Evolutionary conservation across 1,140 invertebrate genomes (phyloP).

Genomic region (Potamilus streckersoni): DNA sequence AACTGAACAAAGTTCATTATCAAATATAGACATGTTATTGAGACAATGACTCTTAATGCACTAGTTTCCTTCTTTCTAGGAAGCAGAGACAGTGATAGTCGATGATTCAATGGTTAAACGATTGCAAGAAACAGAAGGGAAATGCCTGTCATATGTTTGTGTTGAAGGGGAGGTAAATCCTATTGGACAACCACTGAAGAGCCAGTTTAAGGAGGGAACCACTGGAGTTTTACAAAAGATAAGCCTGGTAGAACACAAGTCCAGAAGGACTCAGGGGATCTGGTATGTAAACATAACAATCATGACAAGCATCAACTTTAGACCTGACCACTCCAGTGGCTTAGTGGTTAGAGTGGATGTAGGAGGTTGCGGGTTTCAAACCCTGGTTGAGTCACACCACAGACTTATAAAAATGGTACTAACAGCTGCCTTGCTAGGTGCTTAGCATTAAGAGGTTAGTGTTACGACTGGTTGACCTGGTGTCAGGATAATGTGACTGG

Average conservation of each 20-base stretch:
- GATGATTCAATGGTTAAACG: conserved; percentile 36
- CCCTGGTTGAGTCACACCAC: too few relatives aligned
- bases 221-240: conserved; percentile 53
- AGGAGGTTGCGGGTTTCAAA: too few relatives aligned
- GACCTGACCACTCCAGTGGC: too few relatives aligned
- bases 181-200: conserved; percentile 34
- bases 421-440: too few relatives aligned
- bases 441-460: too few relatives aligned
- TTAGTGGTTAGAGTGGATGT: too few relatives aligned
- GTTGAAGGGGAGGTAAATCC: conserved; percentile 49
- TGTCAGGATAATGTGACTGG: too few relatives aligned
- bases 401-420: too few relatives aligned
- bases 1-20: too few relatives aligned
- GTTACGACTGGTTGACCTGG: too few relatives aligned
- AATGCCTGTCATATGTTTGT: conserved; percentile 51
- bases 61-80: conserved; percentile 32
- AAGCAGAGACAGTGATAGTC: conserved; percentile 33
- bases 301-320: background rate
- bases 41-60: too few relatives aligned
- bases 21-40: too few relatives aligned
- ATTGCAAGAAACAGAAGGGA: conserved; percentile 30
- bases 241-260: conserved; percentile 52
- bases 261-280: conserved; percentile 51
- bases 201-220: conserved; percentile 34
- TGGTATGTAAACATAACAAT: conserved; percentile 45